A percentile compares a stretch with the other conserved stretches of the same genome.
Evolutionary conservation across 2,797 vertebrate genomes (phyloP).

Genomic region (Petrocephalus sullivani): DNA sequence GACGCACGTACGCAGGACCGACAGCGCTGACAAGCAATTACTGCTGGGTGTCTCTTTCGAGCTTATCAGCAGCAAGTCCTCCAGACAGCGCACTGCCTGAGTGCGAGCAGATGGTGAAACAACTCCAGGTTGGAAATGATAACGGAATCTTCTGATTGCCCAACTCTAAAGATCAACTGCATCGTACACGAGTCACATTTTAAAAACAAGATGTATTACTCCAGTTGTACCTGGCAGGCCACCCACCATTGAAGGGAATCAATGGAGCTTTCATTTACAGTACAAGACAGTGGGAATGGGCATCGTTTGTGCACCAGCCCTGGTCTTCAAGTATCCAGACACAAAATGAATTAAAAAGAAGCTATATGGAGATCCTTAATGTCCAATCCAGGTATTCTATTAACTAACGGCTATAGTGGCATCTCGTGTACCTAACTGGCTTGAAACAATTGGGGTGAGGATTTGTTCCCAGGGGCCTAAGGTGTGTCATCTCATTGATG

Average conservation of each 20-base stretch:
- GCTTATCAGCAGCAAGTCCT: constrained; percentile 39
- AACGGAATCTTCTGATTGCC: constrained; percentile 13
- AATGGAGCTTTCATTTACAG: not conserved
- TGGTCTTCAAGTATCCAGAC: not conserved
- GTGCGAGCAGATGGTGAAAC: not conserved
- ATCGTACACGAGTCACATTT: not conserved
- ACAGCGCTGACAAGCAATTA: constrained; percentile 67
- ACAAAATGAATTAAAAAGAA: not conserved
- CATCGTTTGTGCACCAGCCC: not conserved
- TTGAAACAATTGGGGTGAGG: not conserved
- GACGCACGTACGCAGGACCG: constrained; percentile 36
- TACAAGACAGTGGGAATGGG: not conserved
- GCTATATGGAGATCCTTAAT: not conserved
- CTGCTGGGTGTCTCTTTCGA: constrained; percentile 43
- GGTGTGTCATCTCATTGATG: not conserved
- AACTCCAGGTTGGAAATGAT: constrained; percentile 17
- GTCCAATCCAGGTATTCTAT: not conserved
- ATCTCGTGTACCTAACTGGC: not conserved
- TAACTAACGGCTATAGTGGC: not conserved
- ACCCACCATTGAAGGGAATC: not conserved
- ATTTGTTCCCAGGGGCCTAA: not conserved
- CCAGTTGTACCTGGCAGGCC: not conserved
- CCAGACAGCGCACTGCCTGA: constrained; percentile 7
- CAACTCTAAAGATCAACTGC: not conserved
- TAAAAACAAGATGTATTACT: not conserved